Base-by-base conservation (phyloP, 2,113 vertebrate species). In the Xenopus tropicalis region DNA sequence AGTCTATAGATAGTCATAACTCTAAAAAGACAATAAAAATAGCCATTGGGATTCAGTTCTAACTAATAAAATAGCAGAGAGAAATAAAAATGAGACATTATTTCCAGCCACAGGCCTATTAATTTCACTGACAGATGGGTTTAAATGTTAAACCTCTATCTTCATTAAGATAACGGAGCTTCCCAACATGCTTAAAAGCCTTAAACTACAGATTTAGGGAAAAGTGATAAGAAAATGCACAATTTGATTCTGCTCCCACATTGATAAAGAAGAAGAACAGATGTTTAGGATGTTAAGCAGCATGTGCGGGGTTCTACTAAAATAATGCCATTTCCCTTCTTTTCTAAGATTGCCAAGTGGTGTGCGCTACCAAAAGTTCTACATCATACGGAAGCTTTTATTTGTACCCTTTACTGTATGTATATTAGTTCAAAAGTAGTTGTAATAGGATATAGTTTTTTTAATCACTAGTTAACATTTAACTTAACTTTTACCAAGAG, bases 101-200 rank as follows among this genome's bases (percentile, higher is more conserved):
- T 78, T 81, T 78, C 78, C 80, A 37, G 74, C 78, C 69, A 81
- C 82, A 80, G 82, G 82, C 82, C 70, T 82, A 82, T 80, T 86
- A 82, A 80, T 82, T 81, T 71, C 54, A 69, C 75, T 80, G 80
- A 80, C 83, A 85, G 82, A 79, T 79, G 57, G 43, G 78, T 82
- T 82, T 82, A 78, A 79, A 83, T 83, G 79, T 83, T 37, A 48
- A 83, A 79, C 80, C 71, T 75, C 61, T 72, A 78, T 80, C 82
- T 82, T 81, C 82, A 83, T 83, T 85, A 85, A 80, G 80, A 72
- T 85, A 85, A 82, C 84, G 76, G 78, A 83, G 74, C 72, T 70
- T 81, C 79, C 84, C 82, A 79, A 82, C 81, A 82, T 81, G 80
- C 81, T 85, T 80, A 86, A 83, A 83, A 84, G 42, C 82, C 82